Conservation (phyloP, 2,888 invertebrate genomes). For the Drosophila subsilvestris region DNA sequence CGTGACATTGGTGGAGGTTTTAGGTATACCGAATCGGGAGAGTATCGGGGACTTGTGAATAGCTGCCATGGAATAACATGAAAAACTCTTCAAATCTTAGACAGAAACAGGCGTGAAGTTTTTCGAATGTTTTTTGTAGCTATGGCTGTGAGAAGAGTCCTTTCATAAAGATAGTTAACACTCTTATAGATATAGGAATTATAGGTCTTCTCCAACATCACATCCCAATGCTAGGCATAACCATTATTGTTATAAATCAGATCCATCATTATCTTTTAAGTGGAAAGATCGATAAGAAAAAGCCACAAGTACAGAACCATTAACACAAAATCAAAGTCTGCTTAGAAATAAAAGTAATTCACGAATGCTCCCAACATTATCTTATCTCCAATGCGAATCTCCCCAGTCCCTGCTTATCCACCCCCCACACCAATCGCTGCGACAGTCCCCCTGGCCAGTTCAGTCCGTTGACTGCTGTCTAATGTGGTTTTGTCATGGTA, state of each 20-base stretch:
- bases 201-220: neutral
- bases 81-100: too few species aligned
- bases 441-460: constrained; percentile 27
- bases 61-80: too few species aligned
- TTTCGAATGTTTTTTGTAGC: too few species aligned
- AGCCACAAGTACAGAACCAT: too few species aligned
- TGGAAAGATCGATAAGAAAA: neutral
- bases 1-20: too few species aligned
- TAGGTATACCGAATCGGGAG: too few species aligned
- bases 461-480: constrained; percentile 23
- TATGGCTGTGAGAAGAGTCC: neutral
- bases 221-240: too few species aligned
- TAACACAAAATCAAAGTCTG: neutral
- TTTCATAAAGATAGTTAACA: neutral
- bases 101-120: neutral
- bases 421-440: neutral
- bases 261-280: too few species aligned
- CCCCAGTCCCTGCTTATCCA: neutral
- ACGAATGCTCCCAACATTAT: too few species aligned
- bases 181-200: neutral
- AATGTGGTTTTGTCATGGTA: constrained; percentile 67
- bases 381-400: neutral
- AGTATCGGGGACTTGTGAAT: too few species aligned
- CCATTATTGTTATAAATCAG: too few species aligned
- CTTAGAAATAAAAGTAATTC: neutral